These are phyloP conservation scores for Slavum lentiscoides DNA, from an alignment of 2,888 invertebrate genomes.

Conservation along the genomic window DNA sequence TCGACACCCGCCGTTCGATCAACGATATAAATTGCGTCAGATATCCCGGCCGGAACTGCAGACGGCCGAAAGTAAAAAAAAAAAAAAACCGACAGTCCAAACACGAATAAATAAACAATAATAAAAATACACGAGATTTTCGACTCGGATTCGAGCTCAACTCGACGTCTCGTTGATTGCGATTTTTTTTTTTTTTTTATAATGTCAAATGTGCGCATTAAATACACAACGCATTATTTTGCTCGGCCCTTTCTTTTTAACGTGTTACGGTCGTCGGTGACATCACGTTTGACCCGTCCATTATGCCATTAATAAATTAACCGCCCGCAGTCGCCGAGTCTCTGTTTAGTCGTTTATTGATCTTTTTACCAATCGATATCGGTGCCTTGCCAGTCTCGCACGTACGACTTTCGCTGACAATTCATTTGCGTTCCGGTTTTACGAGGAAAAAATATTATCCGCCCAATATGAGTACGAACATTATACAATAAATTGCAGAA, in stretches of 20 bases:
- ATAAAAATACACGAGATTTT: not conserved
- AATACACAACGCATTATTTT: slow-evolving; percentile 4
- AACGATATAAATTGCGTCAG: slow-evolving; percentile 13
- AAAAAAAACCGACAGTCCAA: not conserved
- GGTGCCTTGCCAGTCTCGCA: slow-evolving; percentile 20
- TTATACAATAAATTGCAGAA: no score
- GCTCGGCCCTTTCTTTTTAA: not conserved
- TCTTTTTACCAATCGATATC: slow-evolving; percentile 34
- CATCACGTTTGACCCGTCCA: slow-evolving; percentile 6
- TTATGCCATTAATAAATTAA: slow-evolving; percentile 45
- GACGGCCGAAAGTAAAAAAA: no score
- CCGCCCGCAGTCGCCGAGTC: not conserved
- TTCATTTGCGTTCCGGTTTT: not conserved
- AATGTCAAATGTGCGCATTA: not conserved
- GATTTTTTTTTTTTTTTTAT: not conserved
- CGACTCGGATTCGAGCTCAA: not conserved
- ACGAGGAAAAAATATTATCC: no score
- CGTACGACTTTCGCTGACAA: not conserved
- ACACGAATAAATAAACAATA: not conserved
- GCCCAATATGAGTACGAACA: no score
- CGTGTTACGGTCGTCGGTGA: slow-evolving; percentile 10
- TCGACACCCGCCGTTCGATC: not conserved
- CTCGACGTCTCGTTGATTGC: not conserved
- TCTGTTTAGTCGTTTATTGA: slow-evolving; percentile 31
- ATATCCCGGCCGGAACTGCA: not conserved